phyloP scores from a whole-genome alignment of 2,113 vertebrate species.

The Coracopsis vasa region DNA sequence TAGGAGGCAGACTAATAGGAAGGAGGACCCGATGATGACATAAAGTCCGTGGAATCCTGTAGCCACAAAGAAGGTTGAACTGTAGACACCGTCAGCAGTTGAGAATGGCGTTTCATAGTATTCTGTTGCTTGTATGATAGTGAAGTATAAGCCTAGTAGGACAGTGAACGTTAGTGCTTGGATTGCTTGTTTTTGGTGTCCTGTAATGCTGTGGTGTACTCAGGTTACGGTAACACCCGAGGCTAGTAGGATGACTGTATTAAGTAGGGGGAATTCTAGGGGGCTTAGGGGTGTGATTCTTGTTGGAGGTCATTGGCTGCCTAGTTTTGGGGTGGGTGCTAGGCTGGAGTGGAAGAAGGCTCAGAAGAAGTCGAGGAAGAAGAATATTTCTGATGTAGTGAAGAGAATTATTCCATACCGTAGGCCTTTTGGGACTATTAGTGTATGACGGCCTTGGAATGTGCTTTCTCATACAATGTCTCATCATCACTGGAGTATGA shows the following conservation, averaged over 20 bases:
- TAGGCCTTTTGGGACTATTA: rapidly evolving
- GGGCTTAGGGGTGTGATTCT: background rate
- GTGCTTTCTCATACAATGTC: rapidly evolving
- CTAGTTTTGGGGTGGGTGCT: background rate
- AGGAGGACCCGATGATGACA: rapidly evolving
- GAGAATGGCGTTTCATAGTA: background rate
- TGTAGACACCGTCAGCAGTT: rapidly evolving
- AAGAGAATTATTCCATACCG: background rate
- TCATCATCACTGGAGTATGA: rapidly evolving
- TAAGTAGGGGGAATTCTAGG: background rate
- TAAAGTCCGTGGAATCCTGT: background rate
- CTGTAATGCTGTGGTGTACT: background rate
- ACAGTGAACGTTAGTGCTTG: rapidly evolving
- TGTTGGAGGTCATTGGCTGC: rapidly evolving
- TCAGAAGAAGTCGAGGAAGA: background rate
- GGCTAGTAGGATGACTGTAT: rapidly evolving
- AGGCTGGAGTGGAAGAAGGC: background rate
- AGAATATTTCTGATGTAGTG: background rate
- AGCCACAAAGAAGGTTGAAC: rapidly evolving
- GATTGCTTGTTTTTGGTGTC: background rate
- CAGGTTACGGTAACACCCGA: rapidly evolving
- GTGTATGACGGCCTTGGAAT: background rate
- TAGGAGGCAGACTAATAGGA: rapidly evolving
- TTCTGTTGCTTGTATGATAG: rapidly evolving
- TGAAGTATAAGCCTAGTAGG: background rate